Evolutionary conservation across 2,797 vertebrate species (phyloP).

Genomic region (Molossus molossus): DNA sequence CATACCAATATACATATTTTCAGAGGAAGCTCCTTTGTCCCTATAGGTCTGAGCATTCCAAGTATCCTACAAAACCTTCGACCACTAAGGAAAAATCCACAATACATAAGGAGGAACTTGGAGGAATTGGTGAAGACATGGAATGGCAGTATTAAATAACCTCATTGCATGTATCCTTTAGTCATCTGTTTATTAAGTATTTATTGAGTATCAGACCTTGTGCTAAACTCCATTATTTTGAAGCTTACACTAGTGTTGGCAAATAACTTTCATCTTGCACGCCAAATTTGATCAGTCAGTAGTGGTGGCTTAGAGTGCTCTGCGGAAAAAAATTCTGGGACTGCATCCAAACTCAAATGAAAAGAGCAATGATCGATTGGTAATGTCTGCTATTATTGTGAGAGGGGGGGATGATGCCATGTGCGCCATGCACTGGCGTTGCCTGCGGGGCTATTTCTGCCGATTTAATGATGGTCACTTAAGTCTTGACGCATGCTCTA

Average conservation of each 20-base stretch:
- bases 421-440: not conserved
- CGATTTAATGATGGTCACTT: not conserved
- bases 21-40: constrained; percentile 34
- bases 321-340: constrained; percentile 34
- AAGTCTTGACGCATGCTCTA: not conserved
- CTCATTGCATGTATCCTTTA: not conserved
- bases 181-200: not conserved
- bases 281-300: constrained; percentile 48
- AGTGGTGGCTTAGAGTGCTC: not conserved
- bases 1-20: constrained; percentile 1
- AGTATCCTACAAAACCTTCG: not conserved
- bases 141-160: not conserved
- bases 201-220: constrained; percentile 44
- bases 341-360: constrained; percentile 64
- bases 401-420: not conserved
- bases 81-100: not conserved
- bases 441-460: not conserved
- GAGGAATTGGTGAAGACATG: not conserved
- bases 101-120: not conserved
- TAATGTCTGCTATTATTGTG: constrained; percentile 53
- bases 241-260: constrained; percentile 16
- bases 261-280: not conserved
- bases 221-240: constrained; percentile 53
- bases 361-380: constrained; percentile 58
- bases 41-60: not conserved